Evolutionary conservation across 2,888 invertebrate genomes (phyloP), one percentile per base, ranked within the genome.

Genomic region (Drosophila robusta): DNA sequence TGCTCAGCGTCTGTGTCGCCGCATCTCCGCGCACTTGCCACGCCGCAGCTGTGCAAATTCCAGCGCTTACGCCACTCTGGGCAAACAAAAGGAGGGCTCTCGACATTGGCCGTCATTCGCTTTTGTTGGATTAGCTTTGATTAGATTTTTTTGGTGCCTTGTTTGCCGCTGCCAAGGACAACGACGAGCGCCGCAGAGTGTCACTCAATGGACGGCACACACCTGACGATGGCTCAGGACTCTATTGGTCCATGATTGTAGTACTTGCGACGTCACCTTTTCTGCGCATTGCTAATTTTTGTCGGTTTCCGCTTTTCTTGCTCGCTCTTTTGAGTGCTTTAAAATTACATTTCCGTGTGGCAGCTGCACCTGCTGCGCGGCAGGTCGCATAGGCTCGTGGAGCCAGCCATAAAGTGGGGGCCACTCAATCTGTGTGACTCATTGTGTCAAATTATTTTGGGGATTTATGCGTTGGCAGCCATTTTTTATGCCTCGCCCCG

Each of bases 51-150:
- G 75, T 78, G 88, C 83, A 80, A 88, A 82, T 88, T 86, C 82
- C 86, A 79, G 70, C 72, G 79, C 83, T 85, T 70, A 85, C 83
- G 71, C 80, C 77, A 88, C 88, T 88, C 82, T 77, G 70, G 70
- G 72, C 83, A 87, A 85, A 85, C 86, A 85, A 74, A 87, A 64
- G 71, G 73, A 72, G 67, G 76, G 73, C 75, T 68, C 78, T 78
- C 75, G 80, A 83, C 84, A 88, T 77, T 86, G 88, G 78, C 75
- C 78, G 70, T 65, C 85, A 75, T 90, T 89, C 78, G 77, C 81
- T 76, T 77, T 89, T 87, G 89, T 89, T 87, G 90, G 87, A 85
- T 89, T 89, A 90, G 87, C 88, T 89, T 89, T 89, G 90, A 89
- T 89, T 89, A 89, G 88, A 90, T 89, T 86, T 87, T 79, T 73